Evolutionary conservation across 2,888 invertebrate genomes (phyloP).

Genomic region (Synergus gifuensis): DNA sequence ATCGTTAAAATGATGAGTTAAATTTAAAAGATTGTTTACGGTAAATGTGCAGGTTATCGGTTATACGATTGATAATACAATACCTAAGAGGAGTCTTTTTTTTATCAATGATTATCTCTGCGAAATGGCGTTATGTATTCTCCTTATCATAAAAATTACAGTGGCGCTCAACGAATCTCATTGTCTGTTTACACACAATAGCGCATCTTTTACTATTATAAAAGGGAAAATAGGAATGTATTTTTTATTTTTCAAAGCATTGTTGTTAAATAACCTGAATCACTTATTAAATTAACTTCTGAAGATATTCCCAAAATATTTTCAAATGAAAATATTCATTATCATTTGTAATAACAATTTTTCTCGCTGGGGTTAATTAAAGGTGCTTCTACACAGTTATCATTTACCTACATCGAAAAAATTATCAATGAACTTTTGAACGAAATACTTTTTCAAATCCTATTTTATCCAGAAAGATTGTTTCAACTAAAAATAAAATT

Average conservation of each 20-base stretch:
- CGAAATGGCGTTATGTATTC: constrained; percentile 51
- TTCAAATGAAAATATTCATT: too few species aligned
- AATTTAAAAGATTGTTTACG: constrained; percentile 51
- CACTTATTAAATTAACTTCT: too few species aligned
- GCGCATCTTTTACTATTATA: neutral
- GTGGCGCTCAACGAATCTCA: constrained; percentile 38
- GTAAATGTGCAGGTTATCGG: constrained; percentile 53
- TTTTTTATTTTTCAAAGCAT: neutral
- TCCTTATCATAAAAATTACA: constrained; percentile 47
- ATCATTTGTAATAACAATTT: too few species aligned
- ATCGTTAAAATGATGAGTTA: constrained; percentile 9
- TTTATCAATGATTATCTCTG: constrained; percentile 53
- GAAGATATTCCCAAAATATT: too few species aligned
- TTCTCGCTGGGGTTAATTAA: neutral
- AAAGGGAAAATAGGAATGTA: neutral
- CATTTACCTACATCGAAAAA: neutral
- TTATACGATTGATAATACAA: constrained; percentile 73
- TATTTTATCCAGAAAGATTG: too few species aligned
- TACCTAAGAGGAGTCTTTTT: constrained; percentile 70
- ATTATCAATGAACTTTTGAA: neutral
- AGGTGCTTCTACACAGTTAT: neutral
- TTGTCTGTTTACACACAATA: constrained; percentile 15
- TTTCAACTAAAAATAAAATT: too few species aligned
- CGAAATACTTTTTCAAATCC: too few species aligned
- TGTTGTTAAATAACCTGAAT: neutral